Evolutionary conservation across 1,140 invertebrate species (phyloP), one percentile per base, ranked within the genome.

Genomic region (Gryllus bimaculatus): DNA sequence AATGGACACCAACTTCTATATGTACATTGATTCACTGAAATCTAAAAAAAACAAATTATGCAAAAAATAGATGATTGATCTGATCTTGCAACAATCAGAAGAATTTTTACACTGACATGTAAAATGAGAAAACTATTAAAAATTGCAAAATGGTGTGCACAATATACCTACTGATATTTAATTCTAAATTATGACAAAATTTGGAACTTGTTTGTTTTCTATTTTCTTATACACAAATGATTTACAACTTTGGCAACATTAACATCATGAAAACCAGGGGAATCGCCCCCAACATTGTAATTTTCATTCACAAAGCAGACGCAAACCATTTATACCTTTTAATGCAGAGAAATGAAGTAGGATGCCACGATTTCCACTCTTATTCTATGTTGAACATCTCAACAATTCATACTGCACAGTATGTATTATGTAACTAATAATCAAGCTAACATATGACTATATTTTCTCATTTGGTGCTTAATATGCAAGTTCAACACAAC

Each of bases 231-330:
- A 66, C 54, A 66, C 18, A 66, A 66, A 66, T 66, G 54, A 66
- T 66, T 66, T 66, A 66, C 54, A 66, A 66, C 54, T 66, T 66
- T 66, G 54, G 54, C 54, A 66, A 66, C 54, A 66, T 66, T 66
- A 66, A 66, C 54, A 66, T 66, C 54, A 66, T 66, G 54, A 66
- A 66, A 66, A 66, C 18, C 18, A 66, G 54, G 18, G 54, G 54
- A 10, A 66, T 13, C 18, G 18, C 10, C 18, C 10, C 54, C 18
- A 66, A 10, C 54, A 66, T 66, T 18, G 18, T 66, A 66, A 66
- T 66, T 66, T 66, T 18, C 54, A 66, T 66, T 66, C 54, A 66
- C 18, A 66, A 13, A 66, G 54, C 54, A 66, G 54, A 66, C 18
- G 54, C 54, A 66, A 66, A 66, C 54, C 54, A 66, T 66, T 66